phyloP scores from a whole-genome alignment of 1,140 invertebrate species.

The Neoseiulus cucumeris region DNA sequence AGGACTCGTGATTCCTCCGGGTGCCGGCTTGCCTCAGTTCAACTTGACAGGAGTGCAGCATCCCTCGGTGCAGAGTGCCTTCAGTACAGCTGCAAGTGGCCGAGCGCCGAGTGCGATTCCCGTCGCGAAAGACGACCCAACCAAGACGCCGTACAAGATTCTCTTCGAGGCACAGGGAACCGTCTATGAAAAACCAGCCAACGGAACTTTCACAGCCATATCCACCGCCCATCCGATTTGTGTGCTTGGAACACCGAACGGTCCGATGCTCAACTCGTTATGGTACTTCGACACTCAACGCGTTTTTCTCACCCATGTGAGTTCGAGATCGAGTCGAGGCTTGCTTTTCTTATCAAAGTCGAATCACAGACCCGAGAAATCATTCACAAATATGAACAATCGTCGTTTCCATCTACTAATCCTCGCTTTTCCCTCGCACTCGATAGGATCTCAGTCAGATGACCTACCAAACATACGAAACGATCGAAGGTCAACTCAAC shows the following conservation, averaged over 20 bases:
- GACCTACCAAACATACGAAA: too few relatives aligned
- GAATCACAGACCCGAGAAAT: too few relatives aligned
- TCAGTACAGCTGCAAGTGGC: not conserved
- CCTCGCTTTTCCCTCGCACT: too few relatives aligned
- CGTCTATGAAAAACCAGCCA: not conserved
- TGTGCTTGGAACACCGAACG: not conserved
- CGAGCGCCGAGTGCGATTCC: not conserved
- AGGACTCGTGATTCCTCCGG: constrained; percentile 3
- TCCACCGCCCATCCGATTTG: not conserved
- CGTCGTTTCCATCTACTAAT: too few relatives aligned
- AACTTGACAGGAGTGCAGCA: not conserved
- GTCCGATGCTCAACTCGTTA: not conserved
- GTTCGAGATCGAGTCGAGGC: too few relatives aligned
- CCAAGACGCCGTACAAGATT: not conserved
- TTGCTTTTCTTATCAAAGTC: too few relatives aligned
- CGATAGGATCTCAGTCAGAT: too few relatives aligned
- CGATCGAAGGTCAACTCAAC: not conserved
- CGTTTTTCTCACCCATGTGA: not conserved
- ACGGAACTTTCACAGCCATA: not conserved
- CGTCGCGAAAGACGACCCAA: not conserved
- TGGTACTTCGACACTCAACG: not conserved
- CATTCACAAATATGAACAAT: too few relatives aligned
- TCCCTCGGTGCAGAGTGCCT: not conserved
- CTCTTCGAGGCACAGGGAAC: not conserved
- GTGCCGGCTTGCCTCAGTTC: constrained; percentile 6